phyloP scores from a whole-genome alignment of 2,888 invertebrate genomes.

The Corbicula japonica region DNA sequence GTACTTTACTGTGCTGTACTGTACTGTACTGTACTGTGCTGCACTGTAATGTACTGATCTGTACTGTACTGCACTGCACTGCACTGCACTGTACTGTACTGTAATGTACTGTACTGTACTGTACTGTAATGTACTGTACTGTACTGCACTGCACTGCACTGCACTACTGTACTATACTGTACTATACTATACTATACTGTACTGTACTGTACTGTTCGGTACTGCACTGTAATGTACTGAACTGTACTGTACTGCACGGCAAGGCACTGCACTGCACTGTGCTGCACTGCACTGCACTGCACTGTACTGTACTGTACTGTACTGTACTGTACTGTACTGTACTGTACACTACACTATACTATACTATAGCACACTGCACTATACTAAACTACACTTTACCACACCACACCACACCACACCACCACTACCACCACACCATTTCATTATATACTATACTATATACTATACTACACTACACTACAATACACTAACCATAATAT shows the following conservation, averaged over 20 bases:
- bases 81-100: too few relatives aligned
- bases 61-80: too few relatives aligned
- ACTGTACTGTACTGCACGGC: neutral
- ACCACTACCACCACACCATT: too few relatives aligned
- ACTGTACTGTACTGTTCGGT: neutral
- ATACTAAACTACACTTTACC: neutral
- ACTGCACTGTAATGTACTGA: neutral
- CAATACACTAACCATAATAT: too few relatives aligned
- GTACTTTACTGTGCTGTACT: too few relatives aligned
- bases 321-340: neutral
- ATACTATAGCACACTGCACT: neutral
- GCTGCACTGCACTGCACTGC: neutral
- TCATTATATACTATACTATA: neutral
- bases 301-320: neutral
- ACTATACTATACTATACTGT: neutral
- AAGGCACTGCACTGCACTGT: neutral
- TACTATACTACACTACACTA: neutral
- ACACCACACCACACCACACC: neutral
- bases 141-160: neutral
- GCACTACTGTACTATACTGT: neutral
- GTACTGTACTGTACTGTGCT: too few relatives aligned
- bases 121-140: neutral
- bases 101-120: conserved; percentile 1
- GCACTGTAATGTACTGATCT: too few relatives aligned
- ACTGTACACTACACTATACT: neutral